A percentile compares a stretch with the other conserved stretches of the same genome.
phyloP scores from a whole-genome alignment of 2,797 vertebrate species.

The Acestrorhynchus altus region DNA sequence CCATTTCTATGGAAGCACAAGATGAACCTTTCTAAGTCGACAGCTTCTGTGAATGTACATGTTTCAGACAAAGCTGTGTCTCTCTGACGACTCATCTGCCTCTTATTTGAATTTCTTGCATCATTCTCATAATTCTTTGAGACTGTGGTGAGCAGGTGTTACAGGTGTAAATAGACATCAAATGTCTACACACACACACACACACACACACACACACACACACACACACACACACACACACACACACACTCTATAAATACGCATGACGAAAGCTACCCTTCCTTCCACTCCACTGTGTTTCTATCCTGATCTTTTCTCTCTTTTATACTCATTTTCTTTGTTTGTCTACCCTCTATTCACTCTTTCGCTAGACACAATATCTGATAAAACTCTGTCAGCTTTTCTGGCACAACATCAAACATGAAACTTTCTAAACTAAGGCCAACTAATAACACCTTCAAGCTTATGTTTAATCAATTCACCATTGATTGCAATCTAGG shows the following conservation, averaged over 20 bases:
- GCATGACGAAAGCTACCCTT: background rate
- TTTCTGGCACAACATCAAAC: background rate
- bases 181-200: background rate
- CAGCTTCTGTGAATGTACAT: background rate
- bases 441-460: constrained; percentile 8
- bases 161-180: constrained; percentile 7
- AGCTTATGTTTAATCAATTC: constrained; percentile 6
- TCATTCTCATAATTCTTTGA: background rate
- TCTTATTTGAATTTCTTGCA: background rate
- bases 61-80: background rate
- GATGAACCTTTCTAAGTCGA: background rate
- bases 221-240: background rate
- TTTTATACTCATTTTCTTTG: background rate
- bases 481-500: background rate
- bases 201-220: background rate
- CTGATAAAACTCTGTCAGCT: background rate
- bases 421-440: background rate
- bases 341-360: background rate
- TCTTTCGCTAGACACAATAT: background rate
- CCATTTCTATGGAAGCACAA: background rate
- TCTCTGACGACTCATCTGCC: background rate
- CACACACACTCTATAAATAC: background rate
- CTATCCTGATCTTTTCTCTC: background rate
- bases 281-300: background rate
- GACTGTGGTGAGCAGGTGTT: background rate